Evolutionary conservation across 2,797 vertebrate genomes (phyloP).

Genomic region (Lagorchestes hirsutus): DNA sequence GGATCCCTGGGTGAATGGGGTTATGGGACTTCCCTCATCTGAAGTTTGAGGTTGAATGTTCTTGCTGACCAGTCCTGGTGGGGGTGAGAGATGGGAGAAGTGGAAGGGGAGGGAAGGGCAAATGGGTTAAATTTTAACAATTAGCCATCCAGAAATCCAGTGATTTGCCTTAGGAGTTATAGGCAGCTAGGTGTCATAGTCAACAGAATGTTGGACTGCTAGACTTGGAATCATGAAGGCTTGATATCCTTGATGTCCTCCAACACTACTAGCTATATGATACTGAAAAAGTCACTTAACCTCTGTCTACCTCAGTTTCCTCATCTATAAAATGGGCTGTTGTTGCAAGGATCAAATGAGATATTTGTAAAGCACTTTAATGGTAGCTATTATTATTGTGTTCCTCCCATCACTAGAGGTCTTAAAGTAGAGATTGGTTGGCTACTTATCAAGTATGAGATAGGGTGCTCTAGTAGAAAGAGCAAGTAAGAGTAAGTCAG

Average conservation of each 20-base stretch:
- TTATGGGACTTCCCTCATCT: not conserved
- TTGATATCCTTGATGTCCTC: not conserved
- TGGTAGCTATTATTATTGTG: not conserved
- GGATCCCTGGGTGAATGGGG: not conserved
- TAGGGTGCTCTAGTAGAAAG: not conserved
- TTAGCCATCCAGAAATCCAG: not conserved
- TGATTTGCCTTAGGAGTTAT: not conserved
- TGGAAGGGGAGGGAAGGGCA: not conserved
- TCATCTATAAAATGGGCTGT: not conserved
- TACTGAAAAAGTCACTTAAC: not conserved
- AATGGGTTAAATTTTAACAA: not conserved
- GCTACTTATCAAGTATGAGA: not conserved
- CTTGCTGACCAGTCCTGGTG: not conserved
- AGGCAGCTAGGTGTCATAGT: not conserved
- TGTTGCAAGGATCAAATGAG: not conserved
- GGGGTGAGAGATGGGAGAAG: not conserved
- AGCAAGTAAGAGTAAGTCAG: not conserved
- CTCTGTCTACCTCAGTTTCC: not conserved
- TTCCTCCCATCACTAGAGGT: not conserved
- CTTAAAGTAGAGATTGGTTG: not conserved
- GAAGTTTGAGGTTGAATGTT: not conserved
- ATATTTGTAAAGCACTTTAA: not conserved
- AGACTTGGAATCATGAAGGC: not conserved
- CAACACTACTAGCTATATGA: not conserved
- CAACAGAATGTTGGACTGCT: not conserved